phyloP scores from a whole-genome alignment of 2,888 invertebrate genomes.

The Caenorhabditis plicata region DNA sequence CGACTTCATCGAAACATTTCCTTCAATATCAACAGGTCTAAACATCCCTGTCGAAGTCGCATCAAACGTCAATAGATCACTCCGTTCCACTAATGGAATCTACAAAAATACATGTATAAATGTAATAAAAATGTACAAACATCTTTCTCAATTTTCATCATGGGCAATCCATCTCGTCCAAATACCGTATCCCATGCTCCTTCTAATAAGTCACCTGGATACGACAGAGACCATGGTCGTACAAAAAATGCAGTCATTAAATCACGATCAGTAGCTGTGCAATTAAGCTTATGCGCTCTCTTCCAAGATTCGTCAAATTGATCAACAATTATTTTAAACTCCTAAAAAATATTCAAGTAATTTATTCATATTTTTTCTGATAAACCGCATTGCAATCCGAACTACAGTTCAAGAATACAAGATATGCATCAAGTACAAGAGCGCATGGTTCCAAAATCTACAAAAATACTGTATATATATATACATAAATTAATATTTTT shows the following conservation, averaged over 20 bases:
- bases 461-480: too few relatives aligned
- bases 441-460: constrained; percentile 44
- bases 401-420: constrained; percentile 42
- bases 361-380: constrained; percentile 9
- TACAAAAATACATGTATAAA: not conserved
- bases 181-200: constrained; percentile 27
- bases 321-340: constrained; percentile 18
- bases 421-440: constrained; percentile 54
- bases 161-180: constrained; percentile 1
- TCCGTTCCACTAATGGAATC: constrained; percentile 1
- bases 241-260: constrained; percentile 19
- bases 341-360: constrained; percentile 5
- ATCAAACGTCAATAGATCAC: not conserved
- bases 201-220: constrained; percentile 17
- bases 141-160: constrained; percentile 1
- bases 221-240: constrained; percentile 11
- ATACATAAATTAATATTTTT: too few relatives aligned
- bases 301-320: constrained; percentile 15
- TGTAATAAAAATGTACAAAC: not conserved
- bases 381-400: too few relatives aligned
- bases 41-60: constrained; percentile 1
- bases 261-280: constrained; percentile 11
- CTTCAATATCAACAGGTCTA: constrained; percentile 10
- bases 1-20: constrained; percentile 4
- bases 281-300: constrained; percentile 1